These are phyloP conservation scores for Melanogrammus aeglefinus DNA, from an alignment of 2,797 vertebrate species.

Conservation along the genomic window DNA sequence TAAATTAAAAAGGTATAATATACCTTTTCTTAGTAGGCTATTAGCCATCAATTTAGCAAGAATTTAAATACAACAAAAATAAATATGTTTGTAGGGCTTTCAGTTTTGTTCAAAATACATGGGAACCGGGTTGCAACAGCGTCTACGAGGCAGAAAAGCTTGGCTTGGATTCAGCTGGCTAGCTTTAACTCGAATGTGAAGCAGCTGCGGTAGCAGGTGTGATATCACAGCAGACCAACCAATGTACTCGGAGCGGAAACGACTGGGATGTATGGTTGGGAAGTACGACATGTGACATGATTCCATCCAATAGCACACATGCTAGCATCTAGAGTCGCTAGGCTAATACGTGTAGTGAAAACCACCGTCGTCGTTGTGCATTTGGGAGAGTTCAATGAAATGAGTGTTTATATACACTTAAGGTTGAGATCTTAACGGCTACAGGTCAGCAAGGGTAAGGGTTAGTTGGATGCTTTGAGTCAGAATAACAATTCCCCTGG, in stretches of 20 bases:
- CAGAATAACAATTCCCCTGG: slow-evolving; percentile 3
- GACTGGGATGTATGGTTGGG: slow-evolving; percentile 43
- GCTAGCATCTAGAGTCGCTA: slow-evolving; percentile 20
- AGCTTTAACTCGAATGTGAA: background rate
- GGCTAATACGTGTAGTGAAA: slow-evolving; percentile 21
- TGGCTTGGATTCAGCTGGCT: slow-evolving; percentile 3
- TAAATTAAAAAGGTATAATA: background rate
- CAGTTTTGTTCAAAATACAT: background rate
- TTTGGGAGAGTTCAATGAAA: background rate
- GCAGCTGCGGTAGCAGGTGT: slow-evolving; percentile 9
- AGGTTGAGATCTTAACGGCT: background rate
- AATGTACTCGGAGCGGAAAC: slow-evolving; percentile 12
- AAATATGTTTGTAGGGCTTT: background rate
- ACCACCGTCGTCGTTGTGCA: background rate
- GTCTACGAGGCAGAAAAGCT: background rate
- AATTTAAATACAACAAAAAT: background rate
- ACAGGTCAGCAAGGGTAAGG: background rate
- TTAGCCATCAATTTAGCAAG: background rate
- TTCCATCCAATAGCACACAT: slow-evolving; percentile 9
- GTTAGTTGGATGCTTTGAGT: background rate
- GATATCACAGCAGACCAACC: slow-evolving; percentile 41
- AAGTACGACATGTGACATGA: slow-evolving; percentile 34
- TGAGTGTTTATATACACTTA: background rate
- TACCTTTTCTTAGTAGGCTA: background rate
- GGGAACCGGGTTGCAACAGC: background rate